Conservation (phyloP, 2,113 vertebrate species). For the Etheostoma cragini region DNA sequence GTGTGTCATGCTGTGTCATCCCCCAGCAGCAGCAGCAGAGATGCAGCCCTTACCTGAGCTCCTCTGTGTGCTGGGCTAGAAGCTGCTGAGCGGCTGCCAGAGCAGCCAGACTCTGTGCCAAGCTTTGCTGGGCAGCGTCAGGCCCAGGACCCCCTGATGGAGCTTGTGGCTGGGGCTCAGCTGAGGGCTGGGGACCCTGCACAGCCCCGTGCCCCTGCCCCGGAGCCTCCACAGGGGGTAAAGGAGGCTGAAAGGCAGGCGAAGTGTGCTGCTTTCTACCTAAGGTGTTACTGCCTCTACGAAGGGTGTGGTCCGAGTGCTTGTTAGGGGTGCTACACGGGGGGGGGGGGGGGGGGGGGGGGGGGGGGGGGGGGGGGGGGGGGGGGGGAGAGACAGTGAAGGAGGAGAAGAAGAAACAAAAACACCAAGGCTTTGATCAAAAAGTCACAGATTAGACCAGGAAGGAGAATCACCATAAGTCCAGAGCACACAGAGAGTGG, state of each 20-base stretch:
- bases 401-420: constrained; percentile 24
- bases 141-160: constrained; percentile 76
- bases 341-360: no score
- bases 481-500: constrained; percentile 6
- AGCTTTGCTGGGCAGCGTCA: constrained; percentile 85
- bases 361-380: constrained; percentile 54
- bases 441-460: constrained; percentile 39
- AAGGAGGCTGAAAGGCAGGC: constrained; percentile 97
- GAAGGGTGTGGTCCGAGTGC: constrained; percentile 91
- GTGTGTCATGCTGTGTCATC: constrained; percentile 26
- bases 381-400: constrained; percentile 63
- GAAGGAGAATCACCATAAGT: constrained; percentile 51
- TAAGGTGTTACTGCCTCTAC: constrained; percentile 93
- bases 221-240: constrained; percentile 91
- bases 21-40: constrained; percentile 49
- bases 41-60: constrained; percentile 90
- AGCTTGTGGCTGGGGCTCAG: constrained; percentile 82
- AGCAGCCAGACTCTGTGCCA: constrained; percentile 83
- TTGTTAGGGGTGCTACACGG: constrained; percentile 95
- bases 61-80: constrained; percentile 86
- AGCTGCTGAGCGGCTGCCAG: constrained; percentile 88
- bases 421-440: constrained; percentile 67
- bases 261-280: constrained; percentile 97
- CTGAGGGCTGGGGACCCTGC: constrained; percentile 69
- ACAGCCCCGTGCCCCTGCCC: constrained; percentile 72